Evolutionary conservation across 2,888 invertebrate genomes (phyloP), one percentile per base, ranked within the genome.

Genomic region (Gonocerus acuteangulatus): DNA sequence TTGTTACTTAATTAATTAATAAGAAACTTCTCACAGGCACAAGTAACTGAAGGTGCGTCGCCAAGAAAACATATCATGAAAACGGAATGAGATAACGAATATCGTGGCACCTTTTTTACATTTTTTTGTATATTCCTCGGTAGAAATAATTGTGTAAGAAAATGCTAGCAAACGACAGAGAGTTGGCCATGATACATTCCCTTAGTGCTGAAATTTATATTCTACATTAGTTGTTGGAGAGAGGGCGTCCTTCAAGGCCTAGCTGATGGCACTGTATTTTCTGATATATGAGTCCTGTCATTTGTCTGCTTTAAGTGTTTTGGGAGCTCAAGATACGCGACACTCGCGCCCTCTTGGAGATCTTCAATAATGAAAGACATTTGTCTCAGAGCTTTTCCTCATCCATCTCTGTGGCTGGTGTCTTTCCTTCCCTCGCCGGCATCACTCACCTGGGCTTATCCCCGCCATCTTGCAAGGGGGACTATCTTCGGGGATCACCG

Each of bases 281-380:
- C 57, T 57, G 57, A 57, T 57, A 44, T 57, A 57, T 57, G 39
- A 45, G 27, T 15, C 19, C 44, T 47, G 57, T 57, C 57, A 57
- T 57, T 57, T 47, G 57, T 57, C 57, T 57, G 57, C 42, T 57
- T 57, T 57, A 57, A 57, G 57, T 57, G 57, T 39, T 39, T 15
- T n/a, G 57, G 7, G 39, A 21, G 54, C 54, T 54, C 54, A 54
- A 15, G 54, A 19, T 54, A 54, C 21, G 54, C 36, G 54, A 54
- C 54, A 54, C 54, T 18, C 54, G 36, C 54, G 47, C 11, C 18
- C 18, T 4, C 47, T 2, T 3, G 47, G 18, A 45, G 21, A 44
- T 47, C 57, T 32, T 57, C 57, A 57, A 57, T 57, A 57, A 57
- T 57, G 57, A 57, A 57, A 57, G 47, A 32, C 57, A 57, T 57